phyloP scores from a whole-genome alignment of 2,113 vertebrate species.

The Asarcornis scutulata region DNA sequence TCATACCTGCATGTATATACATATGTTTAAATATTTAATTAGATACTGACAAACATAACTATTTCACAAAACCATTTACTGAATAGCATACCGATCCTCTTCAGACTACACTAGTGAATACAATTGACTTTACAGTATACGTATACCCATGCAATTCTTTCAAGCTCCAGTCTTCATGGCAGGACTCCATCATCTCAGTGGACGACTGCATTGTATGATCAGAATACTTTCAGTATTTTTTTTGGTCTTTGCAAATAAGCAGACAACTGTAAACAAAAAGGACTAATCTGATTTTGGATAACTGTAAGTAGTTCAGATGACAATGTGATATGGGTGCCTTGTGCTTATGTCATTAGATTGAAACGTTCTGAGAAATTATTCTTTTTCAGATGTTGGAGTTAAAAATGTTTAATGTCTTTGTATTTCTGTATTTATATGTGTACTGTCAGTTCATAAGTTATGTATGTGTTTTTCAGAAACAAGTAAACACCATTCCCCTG shows the following conservation, averaged over 20 bases:
- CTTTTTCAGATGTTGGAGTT: not conserved
- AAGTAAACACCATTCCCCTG: not conserved
- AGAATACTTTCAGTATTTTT: not conserved
- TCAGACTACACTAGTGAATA: not conserved
- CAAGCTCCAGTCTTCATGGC: not conserved
- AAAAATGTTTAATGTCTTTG: not conserved
- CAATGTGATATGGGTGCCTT: not conserved
- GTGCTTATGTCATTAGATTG: not conserved
- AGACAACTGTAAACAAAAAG: not conserved
- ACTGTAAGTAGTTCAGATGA: not conserved
- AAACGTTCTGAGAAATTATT: not conserved
- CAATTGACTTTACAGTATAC: not conserved
- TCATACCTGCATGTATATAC: not conserved
- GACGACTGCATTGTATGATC: too few relatives aligned
- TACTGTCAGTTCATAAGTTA: not conserved
- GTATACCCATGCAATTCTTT: not conserved
- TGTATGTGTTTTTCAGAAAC: slow-evolving; percentile 54
- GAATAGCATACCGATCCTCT: not conserved
- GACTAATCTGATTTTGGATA: not conserved
- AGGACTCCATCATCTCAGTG: not conserved
- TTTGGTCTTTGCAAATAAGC: not conserved
- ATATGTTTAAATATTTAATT: not conserved
- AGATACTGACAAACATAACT: not conserved
- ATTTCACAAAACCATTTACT: not conserved
- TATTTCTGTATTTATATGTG: accelerated